A percentile compares a stretch with the other conserved stretches of the same genome.
Conservation (phyloP, 2,797 vertebrate genomes). For the Enteromius unitaeniatus region DNA sequence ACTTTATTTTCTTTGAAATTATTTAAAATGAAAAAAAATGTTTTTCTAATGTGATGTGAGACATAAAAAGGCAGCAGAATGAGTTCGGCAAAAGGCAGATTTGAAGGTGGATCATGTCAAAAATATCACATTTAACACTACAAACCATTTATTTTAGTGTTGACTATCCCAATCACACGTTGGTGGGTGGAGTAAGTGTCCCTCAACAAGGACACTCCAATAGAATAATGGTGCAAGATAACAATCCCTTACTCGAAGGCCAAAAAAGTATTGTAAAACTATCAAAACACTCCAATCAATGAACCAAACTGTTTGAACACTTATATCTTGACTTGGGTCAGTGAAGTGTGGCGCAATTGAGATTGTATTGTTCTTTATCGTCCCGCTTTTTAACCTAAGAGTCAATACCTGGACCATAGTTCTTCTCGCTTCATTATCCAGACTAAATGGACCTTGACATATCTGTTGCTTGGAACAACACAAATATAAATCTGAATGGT, state of each 20-base stretch:
- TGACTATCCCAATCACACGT: too few species aligned
- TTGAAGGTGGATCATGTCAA: too few species aligned
- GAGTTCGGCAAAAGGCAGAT: too few species aligned
- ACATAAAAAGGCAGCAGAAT: too few species aligned
- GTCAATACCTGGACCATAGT: constrained; percentile 51
- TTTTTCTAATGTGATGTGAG: too few species aligned
- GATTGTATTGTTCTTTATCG: constrained; percentile 45
- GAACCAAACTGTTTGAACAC: constrained; percentile 40
- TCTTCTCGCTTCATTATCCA: constrained; percentile 54
- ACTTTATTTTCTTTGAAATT: too few species aligned
- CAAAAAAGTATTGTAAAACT: constrained; percentile 34
- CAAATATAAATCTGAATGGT: constrained; percentile 66
- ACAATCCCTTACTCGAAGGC: not conserved
- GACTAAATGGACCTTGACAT: constrained; percentile 62
- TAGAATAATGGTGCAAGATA: not conserved
- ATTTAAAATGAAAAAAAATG: too few species aligned
- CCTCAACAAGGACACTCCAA: not conserved
- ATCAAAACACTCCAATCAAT: constrained; percentile 45
- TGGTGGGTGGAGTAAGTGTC: too few species aligned
- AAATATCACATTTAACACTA: too few species aligned
- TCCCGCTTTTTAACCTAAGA: constrained; percentile 36
- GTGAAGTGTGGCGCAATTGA: constrained; percentile 34
- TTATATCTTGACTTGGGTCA: constrained; percentile 32
- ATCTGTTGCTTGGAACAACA: constrained; percentile 59
- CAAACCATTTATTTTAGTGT: too few species aligned